phyloP scores from a whole-genome alignment of 1,140 invertebrate genomes.

The Drosophila sp. region DNA sequence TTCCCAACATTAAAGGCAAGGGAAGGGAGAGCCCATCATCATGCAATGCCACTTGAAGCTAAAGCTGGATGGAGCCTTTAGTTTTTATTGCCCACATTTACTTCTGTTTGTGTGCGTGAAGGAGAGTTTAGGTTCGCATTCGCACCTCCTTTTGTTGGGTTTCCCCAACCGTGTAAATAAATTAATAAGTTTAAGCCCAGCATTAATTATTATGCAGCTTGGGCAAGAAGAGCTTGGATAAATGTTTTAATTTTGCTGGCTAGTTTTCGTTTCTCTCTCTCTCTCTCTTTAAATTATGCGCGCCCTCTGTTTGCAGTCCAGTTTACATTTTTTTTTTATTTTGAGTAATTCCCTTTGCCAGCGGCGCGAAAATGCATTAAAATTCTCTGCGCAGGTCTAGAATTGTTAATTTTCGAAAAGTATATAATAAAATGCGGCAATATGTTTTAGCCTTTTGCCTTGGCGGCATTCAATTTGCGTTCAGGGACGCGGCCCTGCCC shows the following conservation, averaged over 20 bases:
- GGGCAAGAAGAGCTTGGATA: slow-evolving; percentile 44
- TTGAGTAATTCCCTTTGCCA: slow-evolving; percentile 66
- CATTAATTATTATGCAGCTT: slow-evolving; percentile 75
- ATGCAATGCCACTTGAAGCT: slow-evolving; percentile 26
- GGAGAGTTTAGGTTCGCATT: slow-evolving; percentile 50
- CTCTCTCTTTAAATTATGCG: slow-evolving; percentile 66
- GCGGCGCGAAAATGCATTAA: slow-evolving; percentile 65
- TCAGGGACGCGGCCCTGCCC: background rate
- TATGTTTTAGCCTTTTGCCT: slow-evolving; percentile 45
- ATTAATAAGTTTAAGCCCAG: slow-evolving; percentile 77
- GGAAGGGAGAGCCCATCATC: background rate
- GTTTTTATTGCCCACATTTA: slow-evolving; percentile 47
- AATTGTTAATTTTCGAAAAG: slow-evolving; percentile 66
- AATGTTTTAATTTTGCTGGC: slow-evolving; percentile 78
- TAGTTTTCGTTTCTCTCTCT: slow-evolving; percentile 29
- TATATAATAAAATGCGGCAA: slow-evolving; percentile 64
- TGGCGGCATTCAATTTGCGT: slow-evolving; percentile 59
- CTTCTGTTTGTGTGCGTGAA: slow-evolving; percentile 26
- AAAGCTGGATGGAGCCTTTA: slow-evolving; percentile 17
- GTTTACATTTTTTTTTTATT: slow-evolving; percentile 48
- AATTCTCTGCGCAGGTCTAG: slow-evolving; percentile 26
- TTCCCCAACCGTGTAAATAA: slow-evolving; percentile 60
- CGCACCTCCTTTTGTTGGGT: slow-evolving; percentile 55
- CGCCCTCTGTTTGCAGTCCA: slow-evolving; percentile 50
- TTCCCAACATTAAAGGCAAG: background rate